Base-by-base conservation (phyloP, 2,888 invertebrate species). In the Leptopilina syphax region DNA sequence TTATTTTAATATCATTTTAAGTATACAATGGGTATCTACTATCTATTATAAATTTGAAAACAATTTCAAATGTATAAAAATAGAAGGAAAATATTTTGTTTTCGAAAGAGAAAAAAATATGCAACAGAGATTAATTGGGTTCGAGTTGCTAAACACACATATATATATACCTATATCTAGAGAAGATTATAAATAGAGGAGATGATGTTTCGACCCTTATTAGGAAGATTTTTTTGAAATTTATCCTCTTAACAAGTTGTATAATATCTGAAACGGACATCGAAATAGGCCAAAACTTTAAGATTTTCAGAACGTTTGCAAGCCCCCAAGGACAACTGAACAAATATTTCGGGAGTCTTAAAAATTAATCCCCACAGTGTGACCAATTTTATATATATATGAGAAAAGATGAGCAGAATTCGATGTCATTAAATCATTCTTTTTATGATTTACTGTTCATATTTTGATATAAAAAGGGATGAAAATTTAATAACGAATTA, bases 351-450 rank as follows among this genome's bases (percentile, higher is more conserved):
- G 12, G 24, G 27, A 70, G 34, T 54, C 70, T 70, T 34, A 47
- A 18, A 47, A 18, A 18, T 60, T 60, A 70, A 57, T 70, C 54
- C 70, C 13, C 3, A 70, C 27, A 70, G 27, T 54, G 70, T 70
- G 70, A 54, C 27, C n/a, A 50, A 54, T 34, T 34, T 34, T 34
- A 34, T 34, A 34, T 34, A 34, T 54, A 50, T 5, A 68, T 47
- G 47, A 47, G 18, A 44, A 67, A 34, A 34, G 3, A 47, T 12
- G 3, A 34, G 13, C 18, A 70, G 18, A 10, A 4, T 68, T 47
- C 27, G 13, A 70, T 70, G 2, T 10, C 27, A 3, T 50, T 12
- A n/a, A 50, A 54, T 50, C 47, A 47, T 47, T 47, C 8, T 47
- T 7, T 47, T 47, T 7, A 47, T 47, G 34, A 47, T 47, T 9